Percentiles rank a stretch among this genome's conserved stretches.
These are phyloP conservation scores for Andinoacara biseriatus DNA, from an alignment of 2,113 vertebrate genomes.

Conservation along the genomic window DNA sequence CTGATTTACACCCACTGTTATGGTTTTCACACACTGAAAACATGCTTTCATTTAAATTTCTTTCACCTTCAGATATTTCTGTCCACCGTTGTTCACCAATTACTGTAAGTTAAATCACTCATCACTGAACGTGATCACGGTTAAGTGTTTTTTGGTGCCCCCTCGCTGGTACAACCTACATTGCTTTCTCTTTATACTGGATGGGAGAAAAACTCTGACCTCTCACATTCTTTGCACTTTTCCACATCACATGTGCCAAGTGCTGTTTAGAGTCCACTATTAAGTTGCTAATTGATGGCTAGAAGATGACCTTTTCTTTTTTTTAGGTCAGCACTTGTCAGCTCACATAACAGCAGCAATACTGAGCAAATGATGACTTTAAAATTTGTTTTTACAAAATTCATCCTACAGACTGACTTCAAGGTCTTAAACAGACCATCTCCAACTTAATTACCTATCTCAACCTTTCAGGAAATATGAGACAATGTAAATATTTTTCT, in stretches of 20 bases:
- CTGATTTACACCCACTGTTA: not conserved
- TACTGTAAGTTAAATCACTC: not conserved
- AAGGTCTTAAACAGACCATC: not conserved
- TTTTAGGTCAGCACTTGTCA: not conserved
- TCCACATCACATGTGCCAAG: not conserved
- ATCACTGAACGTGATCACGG: not conserved
- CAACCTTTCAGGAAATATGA: not conserved
- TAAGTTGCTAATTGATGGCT: not conserved
- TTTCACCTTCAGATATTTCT: not conserved
- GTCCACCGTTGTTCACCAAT: not conserved
- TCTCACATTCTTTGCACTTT: not conserved
- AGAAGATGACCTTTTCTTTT: not conserved
- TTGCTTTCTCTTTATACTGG: not conserved
- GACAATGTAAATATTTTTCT: not conserved
- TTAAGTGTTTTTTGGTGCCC: not conserved
- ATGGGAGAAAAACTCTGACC: not conserved
- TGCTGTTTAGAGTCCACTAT: not conserved
- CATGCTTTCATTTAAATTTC: too few relatives aligned
- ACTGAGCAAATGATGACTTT: too few relatives aligned
- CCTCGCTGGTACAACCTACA: not conserved
- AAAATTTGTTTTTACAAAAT: not conserved
- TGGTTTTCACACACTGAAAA: too few relatives aligned
- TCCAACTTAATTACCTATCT: not conserved
- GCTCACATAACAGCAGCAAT: too few relatives aligned
- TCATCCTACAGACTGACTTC: not conserved